phyloP scores from a whole-genome alignment of 2,113 vertebrate species.

The Poeciliopsis retropinna region DNA sequence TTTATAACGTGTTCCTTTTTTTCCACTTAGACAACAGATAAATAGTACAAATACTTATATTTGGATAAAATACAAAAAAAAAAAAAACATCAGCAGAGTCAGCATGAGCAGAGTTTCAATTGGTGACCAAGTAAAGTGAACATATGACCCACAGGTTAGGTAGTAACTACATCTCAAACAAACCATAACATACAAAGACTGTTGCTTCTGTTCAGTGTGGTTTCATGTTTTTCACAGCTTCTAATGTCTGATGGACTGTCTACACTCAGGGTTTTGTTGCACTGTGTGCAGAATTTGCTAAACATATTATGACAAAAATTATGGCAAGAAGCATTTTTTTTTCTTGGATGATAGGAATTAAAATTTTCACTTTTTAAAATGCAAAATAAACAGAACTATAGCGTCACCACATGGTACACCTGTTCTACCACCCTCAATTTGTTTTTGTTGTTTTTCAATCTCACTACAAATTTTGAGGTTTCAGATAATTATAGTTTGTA shows the following conservation, averaged over 20 bases:
- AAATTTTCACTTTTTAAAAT: not conserved
- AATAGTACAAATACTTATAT: not conserved
- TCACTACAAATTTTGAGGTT: no score
- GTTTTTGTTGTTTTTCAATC: no score
- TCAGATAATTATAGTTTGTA: no score
- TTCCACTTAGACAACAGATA: not conserved
- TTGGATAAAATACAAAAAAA: not conserved
- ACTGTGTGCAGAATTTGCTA: not conserved
- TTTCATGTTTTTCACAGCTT: not conserved
- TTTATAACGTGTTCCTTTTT: not conserved
- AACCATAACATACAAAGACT: constrained; percentile 2
- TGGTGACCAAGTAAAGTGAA: constrained; percentile 45
- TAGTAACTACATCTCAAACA: constrained; percentile 42
- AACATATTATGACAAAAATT: not conserved
- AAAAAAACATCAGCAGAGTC: not conserved
- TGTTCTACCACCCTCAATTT: no score
- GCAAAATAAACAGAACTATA: no score
- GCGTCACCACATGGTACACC: no score
- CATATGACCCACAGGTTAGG: constrained; percentile 45
- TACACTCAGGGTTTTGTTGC: not conserved
- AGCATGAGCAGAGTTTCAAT: constrained; percentile 26
- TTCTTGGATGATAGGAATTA: not conserved
- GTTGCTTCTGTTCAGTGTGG: not conserved
- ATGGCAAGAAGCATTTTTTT: not conserved
- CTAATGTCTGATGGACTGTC: constrained; percentile 2